Base-by-base conservation (phyloP, 2,113 vertebrate genomes). In the Oostethus manadensis region DNA sequence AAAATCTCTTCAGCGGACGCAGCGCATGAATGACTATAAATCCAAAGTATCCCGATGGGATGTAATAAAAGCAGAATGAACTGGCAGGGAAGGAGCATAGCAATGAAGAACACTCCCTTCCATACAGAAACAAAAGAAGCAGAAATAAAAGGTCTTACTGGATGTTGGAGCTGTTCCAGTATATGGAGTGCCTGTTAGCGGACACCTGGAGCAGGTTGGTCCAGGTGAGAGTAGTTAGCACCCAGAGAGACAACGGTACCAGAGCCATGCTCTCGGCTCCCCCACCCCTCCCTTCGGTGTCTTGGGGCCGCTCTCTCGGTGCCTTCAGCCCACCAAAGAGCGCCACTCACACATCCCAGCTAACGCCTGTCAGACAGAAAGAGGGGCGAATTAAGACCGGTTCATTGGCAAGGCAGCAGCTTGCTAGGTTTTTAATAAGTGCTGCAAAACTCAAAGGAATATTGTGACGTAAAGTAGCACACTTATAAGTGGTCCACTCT, bases 131-230 rank as follows among this genome's bases (percentile, higher is more conserved):
- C 14, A 44, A 18, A 20, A 42, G 10, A 51, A 38, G 45, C 9
- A 51, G 11, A 40, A 43, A 22, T 5, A 45, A 26, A n/a, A 9
- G 38, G 4, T 71, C 79, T 96, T 92, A 96, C 94, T 93, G 93
- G 87, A 92, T 92, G 89, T 96, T 96, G 80, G 93, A 94, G 90
- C 93, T 94, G 90, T 96, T 96, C 94, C 94, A 95, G 85, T 96
- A 93, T 57, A 95, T 93, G 47, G 93, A 92, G 73, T 96, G 94
- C 66, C 94, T 89, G 87, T 92, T 94, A 66, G 91, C 91, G 68
- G 87, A 73, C 84, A 84, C 86, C 87, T 84, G 89, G 85, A 84
- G 64, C 76, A 86, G 71, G 83, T 83, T 85, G 46, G 78, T 76
- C 81, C 89, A 90, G 89, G 89, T 90, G 83, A 91, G 84, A 84